A percentile compares a stretch with the other conserved stretches of the same genome.
These are phyloP conservation scores for Cavia porcellus DNA, from an alignment of 2,113 vertebrate species.

Conservation along the genomic window DNA sequence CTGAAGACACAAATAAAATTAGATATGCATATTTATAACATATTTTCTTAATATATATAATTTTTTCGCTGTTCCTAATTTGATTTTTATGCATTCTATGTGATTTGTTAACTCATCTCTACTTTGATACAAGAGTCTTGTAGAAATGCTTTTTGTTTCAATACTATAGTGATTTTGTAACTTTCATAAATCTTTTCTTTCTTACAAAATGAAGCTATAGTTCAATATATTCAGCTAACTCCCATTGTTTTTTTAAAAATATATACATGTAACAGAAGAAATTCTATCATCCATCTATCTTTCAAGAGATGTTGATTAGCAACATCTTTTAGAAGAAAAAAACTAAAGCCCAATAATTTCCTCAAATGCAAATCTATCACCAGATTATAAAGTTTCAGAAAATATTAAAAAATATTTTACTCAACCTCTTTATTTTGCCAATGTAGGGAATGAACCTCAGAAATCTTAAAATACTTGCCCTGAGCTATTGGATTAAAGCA, in stretches of 20 bases:
- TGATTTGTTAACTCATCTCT: slow-evolving; percentile 40
- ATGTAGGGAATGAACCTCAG: neutral
- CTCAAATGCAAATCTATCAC: neutral
- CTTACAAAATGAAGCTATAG: neutral
- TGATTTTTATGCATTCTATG: slow-evolving; percentile 38
- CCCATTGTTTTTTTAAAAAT: slow-evolving; percentile 32
- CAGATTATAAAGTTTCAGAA: neutral
- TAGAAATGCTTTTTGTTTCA: slow-evolving; percentile 51
- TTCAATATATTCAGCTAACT: slow-evolving; percentile 24
- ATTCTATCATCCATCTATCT: neutral
- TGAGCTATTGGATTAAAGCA: neutral
- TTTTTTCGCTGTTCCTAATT: slow-evolving; percentile 53
- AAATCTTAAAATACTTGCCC: neutral
- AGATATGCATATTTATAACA: neutral
- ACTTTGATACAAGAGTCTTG: slow-evolving; percentile 29
- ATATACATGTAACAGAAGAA: neutral
- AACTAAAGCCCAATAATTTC: neutral
- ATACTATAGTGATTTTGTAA: slow-evolving; percentile 31
- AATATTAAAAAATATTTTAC: neutral
- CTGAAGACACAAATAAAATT: neutral
- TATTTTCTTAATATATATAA: slow-evolving; percentile 55
- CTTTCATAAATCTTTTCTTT: slow-evolving; percentile 40
- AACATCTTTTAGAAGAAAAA: neutral
- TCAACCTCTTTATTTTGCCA: neutral
- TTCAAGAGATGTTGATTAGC: neutral